These are phyloP conservation scores for Cremastinae sp. DNA, from an alignment of 2,888 invertebrate genomes.

Conservation along the genomic window DNA sequence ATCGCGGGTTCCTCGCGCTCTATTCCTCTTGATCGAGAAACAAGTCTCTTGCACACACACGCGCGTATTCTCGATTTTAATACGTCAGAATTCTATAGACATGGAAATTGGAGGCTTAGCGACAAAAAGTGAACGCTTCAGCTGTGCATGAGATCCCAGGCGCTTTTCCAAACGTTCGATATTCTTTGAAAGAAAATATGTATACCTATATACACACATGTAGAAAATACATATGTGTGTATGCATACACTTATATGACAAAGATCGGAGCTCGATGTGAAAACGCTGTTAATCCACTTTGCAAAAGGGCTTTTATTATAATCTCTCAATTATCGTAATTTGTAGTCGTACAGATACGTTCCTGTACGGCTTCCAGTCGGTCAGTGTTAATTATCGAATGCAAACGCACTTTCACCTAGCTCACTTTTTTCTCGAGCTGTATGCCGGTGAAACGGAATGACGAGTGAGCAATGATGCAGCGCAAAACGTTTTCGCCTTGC, in stretches of 20 bases:
- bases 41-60: no score
- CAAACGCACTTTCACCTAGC: background rate
- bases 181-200: no score
- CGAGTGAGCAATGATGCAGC: no score
- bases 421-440: no score
- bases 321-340: slow-evolving; percentile 58
- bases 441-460: no score
- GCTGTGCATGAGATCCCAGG: background rate
- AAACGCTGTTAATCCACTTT: slow-evolving; percentile 51
- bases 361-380: slow-evolving; percentile 39
- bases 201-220: no score
- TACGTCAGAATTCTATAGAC: slow-evolving; percentile 16
- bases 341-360: slow-evolving; percentile 28
- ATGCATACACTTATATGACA: background rate
- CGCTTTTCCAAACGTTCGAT: background rate
- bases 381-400: background rate
- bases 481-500: no score
- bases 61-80: no score
- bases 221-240: no score
- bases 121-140: background rate
- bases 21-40: no score
- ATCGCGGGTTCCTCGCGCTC: no score
- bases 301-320: slow-evolving; percentile 45
- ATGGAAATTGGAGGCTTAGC: background rate
- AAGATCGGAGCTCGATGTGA: background rate